Percentiles rank a stretch among this genome's conserved stretches.
phyloP scores from a whole-genome alignment of 2,113 vertebrate species.

The Ceuthmochares aereus region DNA sequence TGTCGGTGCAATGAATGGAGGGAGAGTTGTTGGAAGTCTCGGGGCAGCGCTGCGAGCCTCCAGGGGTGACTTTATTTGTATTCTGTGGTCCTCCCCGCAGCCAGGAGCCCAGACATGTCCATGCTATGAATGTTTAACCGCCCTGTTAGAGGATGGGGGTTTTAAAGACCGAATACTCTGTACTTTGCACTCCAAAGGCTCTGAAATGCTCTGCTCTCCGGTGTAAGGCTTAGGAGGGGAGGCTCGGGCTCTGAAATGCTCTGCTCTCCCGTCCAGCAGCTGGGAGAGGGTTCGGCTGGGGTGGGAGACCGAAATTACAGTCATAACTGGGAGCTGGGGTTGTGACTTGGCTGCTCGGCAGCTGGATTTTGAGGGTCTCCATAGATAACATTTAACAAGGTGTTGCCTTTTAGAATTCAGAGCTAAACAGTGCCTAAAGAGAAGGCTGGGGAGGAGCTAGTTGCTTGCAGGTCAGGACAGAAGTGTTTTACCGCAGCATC shows the following conservation, averaged over 20 bases:
- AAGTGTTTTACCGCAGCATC: not conserved
- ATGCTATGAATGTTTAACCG: not conserved
- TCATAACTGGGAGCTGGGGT: accelerated
- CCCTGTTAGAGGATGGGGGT: accelerated
- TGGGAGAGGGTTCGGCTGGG: too few relatives aligned
- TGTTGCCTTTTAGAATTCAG: accelerated
- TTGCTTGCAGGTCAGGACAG: not conserved
- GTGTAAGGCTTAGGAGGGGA: accelerated
- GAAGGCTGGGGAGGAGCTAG: not conserved
- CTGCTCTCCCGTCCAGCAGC: accelerated
- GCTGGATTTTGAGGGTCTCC: not conserved
- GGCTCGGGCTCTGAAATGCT: not conserved
- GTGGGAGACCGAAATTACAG: accelerated
- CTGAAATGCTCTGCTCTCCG: accelerated
- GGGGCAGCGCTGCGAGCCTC: not conserved
- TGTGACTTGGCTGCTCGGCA: not conserved
- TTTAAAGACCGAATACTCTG: not conserved
- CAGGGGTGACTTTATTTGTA: not conserved
- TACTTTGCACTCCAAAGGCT: not conserved
- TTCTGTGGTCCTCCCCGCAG: not conserved
- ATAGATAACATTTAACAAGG: not conserved
- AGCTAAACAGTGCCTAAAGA: not conserved
- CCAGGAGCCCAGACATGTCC: not conserved
- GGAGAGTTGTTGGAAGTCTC: conserved; percentile 3
- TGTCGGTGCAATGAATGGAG: not conserved